Conservation (phyloP, 2,113 vertebrate species). For the Bufo gargarizans region DNA sequence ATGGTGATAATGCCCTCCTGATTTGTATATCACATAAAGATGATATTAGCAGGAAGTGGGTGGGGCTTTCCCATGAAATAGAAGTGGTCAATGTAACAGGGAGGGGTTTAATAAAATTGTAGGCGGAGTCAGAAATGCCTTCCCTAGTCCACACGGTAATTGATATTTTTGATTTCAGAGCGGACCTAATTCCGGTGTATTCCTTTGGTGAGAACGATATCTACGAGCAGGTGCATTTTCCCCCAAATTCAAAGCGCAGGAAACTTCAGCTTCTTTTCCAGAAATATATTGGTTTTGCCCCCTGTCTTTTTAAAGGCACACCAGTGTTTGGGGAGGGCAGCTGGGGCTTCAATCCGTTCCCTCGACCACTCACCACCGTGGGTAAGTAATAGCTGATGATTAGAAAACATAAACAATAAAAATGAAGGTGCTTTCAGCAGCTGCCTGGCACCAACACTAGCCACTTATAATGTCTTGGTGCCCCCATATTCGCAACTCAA, state of each 20-base stretch:
- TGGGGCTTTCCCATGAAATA: background rate
- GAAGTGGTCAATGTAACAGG: background rate
- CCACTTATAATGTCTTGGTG: background rate
- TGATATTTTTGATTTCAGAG: slow-evolving; percentile 64
- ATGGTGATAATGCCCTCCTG: too few species aligned
- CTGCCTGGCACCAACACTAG: background rate
- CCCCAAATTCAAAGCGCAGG: slow-evolving; percentile 66
- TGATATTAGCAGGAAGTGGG: background rate
- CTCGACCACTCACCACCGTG: slow-evolving; percentile 75
- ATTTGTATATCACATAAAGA: too few species aligned
- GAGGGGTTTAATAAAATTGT: background rate
- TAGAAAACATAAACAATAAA: background rate
- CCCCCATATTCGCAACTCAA: background rate
- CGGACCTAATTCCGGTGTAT: slow-evolving; percentile 80
- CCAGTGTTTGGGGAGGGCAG: slow-evolving; percentile 50
- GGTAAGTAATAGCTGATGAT: slow-evolving; percentile 70
- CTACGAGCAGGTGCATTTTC: slow-evolving; percentile 72
- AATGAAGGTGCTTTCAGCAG: background rate
- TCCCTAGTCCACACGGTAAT: background rate
- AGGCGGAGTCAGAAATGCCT: background rate
- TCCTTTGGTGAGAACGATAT: slow-evolving; percentile 83
- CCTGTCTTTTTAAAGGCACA: slow-evolving; percentile 77
- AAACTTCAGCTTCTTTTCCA: slow-evolving; percentile 75
- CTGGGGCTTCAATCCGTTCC: slow-evolving; percentile 73
- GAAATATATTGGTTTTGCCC: slow-evolving; percentile 72